Base-by-base conservation (phyloP, 35 echinoderm and acorn worm species). In the Chiridota heheva region DNA sequence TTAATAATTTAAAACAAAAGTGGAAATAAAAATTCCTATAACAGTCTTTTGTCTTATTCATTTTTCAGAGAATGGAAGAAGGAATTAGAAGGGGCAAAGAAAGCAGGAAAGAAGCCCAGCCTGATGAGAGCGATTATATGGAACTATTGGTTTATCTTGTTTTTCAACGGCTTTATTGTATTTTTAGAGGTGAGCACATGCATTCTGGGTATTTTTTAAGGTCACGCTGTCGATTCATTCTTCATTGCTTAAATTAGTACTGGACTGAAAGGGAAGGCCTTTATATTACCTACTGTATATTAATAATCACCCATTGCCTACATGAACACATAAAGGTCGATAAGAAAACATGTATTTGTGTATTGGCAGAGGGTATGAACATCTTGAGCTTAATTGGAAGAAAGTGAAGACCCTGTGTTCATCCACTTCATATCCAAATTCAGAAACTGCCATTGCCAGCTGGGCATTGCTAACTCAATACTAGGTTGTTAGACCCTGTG, bases 111-210 rank as follows among this genome's bases (percentile, higher is more conserved):
- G 36, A 74, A 74, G 40, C 43, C 70, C 17, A 74, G 70, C 44
- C 70, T 74, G 2, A 33, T 74, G 2, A 74, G 56, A 32, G 70
- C 70, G 20, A 74, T 74, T 47, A 31, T 51, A 25, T 10, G 70
- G 37, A 74, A 42, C 22, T 74, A 30, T 51, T 18, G 70, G n/a
- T 25, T 74, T 5, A 42, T 74, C 20, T 20, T 74, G 2, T 18
- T 74, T 45, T 32, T 74, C 40, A 74, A 74, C 36, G 70, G 70
- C 30, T 13, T 74, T 30, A 74, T 74, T 10, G 70, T 74, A 30
- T 74, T 74, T 29, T 74, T 74, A 49, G 70, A 74, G 70, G 70
- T 74, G n/a, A 74, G 70, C n/a, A 28, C 13, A 13, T 0, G 32
- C n/a, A 0, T 13, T 38, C 8, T 51, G n/a, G 8, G 47, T 8